Percentiles rank a stretch among this genome's conserved stretches.
Conservation (phyloP, 2,113 vertebrate genomes). For the Leiothrix lutea region DNA sequence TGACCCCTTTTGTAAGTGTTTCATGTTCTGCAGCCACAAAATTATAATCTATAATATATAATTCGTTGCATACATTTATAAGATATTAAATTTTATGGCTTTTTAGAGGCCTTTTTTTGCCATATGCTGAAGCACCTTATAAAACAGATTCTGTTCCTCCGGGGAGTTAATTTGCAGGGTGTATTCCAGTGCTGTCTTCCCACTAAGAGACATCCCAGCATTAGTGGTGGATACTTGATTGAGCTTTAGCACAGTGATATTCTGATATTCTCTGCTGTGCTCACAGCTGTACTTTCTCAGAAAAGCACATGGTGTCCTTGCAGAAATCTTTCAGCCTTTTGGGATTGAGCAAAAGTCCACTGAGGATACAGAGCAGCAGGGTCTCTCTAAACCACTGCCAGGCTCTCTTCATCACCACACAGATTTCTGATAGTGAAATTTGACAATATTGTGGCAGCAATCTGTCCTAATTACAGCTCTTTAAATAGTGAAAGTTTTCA, state of each 20-base stretch:
- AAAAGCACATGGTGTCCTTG: background rate
- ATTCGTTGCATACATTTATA: background rate
- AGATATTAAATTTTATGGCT: background rate
- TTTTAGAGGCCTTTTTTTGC: background rate
- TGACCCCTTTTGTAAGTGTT: background rate
- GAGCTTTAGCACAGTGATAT: background rate
- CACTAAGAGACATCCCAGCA: background rate
- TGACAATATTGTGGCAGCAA: background rate
- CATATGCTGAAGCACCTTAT: background rate
- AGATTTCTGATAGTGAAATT: background rate
- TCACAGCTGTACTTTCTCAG: background rate
- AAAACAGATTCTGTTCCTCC: background rate
- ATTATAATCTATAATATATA: no score
- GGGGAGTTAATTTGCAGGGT: background rate
- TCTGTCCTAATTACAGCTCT: background rate
- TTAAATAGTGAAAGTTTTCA: background rate
- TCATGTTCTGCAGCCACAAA: background rate
- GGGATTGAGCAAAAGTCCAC: background rate
- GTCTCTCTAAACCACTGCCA: background rate
- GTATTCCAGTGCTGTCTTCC: background rate
- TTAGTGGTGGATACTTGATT: background rate
- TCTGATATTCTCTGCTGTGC: background rate
- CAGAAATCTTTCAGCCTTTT: background rate
- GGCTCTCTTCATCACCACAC: background rate
- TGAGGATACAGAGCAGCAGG: background rate